phyloP scores from a whole-genome alignment of 1,140 invertebrate species.

The Calycopis cecrops region DNA sequence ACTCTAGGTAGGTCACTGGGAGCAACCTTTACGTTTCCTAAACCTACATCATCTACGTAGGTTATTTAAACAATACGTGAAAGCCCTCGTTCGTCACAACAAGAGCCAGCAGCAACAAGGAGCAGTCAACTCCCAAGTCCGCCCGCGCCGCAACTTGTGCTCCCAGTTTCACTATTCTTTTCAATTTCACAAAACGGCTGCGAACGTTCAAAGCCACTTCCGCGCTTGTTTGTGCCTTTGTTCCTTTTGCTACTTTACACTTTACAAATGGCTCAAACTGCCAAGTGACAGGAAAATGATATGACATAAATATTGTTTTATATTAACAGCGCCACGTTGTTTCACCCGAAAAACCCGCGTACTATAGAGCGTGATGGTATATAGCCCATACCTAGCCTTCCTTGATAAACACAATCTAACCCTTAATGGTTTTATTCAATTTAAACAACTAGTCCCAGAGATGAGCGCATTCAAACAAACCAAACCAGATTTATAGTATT shows the following conservation, averaged over 20 bases:
- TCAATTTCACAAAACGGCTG: constrained; percentile 6
- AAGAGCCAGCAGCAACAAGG: not conserved
- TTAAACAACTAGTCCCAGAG: too few relatives aligned
- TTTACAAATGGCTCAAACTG: not conserved
- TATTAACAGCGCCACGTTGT: not conserved
- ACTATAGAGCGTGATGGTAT: not conserved
- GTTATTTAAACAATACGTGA: not conserved
- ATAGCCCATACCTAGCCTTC: too few relatives aligned
- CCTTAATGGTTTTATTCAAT: too few relatives aligned
- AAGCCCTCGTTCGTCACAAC: not conserved
- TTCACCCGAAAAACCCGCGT: not conserved
- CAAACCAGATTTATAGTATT: too few relatives aligned
- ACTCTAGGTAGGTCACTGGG: too few relatives aligned
- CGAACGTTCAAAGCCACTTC: constrained; percentile 5
- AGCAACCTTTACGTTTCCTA: too few relatives aligned
- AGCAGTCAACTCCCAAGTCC: not conserved
- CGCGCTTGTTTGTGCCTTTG: not conserved
- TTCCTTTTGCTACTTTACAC: not conserved
- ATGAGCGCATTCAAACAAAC: too few relatives aligned
- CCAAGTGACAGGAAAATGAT: not conserved
- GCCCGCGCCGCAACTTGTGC: not conserved
- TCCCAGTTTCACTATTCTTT: constrained; percentile 6
- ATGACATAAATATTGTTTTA: not conserved
- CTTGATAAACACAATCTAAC: too few relatives aligned
- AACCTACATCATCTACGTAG: not conserved